Conservation (phyloP, 2,113 vertebrate genomes). For the Amblyornis subalaris region DNA sequence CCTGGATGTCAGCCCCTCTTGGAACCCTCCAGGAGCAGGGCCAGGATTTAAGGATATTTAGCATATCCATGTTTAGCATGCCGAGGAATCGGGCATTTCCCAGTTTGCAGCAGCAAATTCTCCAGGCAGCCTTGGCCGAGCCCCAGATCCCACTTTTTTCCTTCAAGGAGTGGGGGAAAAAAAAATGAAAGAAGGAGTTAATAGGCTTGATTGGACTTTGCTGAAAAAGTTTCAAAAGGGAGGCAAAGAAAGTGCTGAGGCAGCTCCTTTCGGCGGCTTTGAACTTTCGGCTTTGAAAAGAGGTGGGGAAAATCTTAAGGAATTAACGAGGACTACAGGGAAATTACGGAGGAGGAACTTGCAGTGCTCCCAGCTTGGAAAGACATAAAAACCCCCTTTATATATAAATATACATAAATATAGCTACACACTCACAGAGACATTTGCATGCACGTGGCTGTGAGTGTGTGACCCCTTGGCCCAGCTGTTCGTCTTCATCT, state of each 20-base stretch:
- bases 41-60: not conserved
- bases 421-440: accelerated
- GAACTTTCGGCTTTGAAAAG: constrained; percentile 68
- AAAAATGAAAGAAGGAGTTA: constrained; percentile 15
- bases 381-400: not conserved
- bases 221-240: not conserved
- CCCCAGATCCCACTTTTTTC: not conserved
- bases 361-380: not conserved
- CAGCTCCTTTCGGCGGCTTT: constrained; percentile 54
- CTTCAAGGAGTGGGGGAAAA: not conserved
- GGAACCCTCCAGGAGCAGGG: not conserved
- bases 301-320: constrained; percentile 52
- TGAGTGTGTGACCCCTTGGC: not conserved
- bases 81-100: not conserved
- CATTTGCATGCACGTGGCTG: not conserved
- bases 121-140: not conserved
- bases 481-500: not conserved
- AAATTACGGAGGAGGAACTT: constrained; percentile 44
- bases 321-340: constrained; percentile 68
- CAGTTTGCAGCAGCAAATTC: not conserved
- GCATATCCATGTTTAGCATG: not conserved
- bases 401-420: not conserved
- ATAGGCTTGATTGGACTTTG: constrained; percentile 43
- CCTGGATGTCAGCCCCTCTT: not conserved
- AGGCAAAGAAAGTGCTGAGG: constrained; percentile 55